A percentile compares a stretch with the other conserved stretches of the same genome.
phyloP scores from a whole-genome alignment of 2,797 vertebrate genomes.

The Schizopygopsis pylzovi region DNA sequence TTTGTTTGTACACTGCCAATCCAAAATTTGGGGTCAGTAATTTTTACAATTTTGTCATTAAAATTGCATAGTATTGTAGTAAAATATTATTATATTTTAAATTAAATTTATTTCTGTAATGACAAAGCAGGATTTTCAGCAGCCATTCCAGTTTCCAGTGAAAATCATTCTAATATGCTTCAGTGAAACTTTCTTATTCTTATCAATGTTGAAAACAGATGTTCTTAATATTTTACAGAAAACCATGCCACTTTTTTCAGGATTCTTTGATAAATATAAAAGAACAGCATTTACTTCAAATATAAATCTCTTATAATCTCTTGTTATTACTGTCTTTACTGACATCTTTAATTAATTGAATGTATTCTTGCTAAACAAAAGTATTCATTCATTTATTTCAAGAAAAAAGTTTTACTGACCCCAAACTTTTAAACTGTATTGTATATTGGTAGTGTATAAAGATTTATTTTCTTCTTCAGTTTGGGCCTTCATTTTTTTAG shows the following conservation, averaged over 20 bases:
- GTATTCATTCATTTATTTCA: background rate
- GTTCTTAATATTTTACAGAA: background rate
- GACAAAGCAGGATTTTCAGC: no score
- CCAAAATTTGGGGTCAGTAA: background rate
- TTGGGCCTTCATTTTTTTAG: background rate
- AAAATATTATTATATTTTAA: background rate
- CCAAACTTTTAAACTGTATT: background rate
- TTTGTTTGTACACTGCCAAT: background rate
- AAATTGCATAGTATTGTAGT: background rate
- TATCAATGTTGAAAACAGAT: no score
- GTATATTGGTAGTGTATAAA: background rate
- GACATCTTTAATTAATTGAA: background rate
- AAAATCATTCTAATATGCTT: no score
- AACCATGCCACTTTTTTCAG: background rate
- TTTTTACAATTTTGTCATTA: background rate
- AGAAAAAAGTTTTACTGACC: background rate
- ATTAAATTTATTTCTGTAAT: rapidly evolving
- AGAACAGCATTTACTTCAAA: background rate
- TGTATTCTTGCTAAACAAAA: background rate
- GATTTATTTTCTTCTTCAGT: background rate
- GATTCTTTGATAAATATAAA: background rate
- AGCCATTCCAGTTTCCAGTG: no score
- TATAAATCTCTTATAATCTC: background rate
- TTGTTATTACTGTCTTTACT: background rate
- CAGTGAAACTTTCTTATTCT: background rate